Percentiles rank a stretch among this genome's conserved stretches.
These are phyloP conservation scores for Myanophis thanlyinensis DNA, from an alignment of 2,113 vertebrate species.

Conservation along the genomic window DNA sequence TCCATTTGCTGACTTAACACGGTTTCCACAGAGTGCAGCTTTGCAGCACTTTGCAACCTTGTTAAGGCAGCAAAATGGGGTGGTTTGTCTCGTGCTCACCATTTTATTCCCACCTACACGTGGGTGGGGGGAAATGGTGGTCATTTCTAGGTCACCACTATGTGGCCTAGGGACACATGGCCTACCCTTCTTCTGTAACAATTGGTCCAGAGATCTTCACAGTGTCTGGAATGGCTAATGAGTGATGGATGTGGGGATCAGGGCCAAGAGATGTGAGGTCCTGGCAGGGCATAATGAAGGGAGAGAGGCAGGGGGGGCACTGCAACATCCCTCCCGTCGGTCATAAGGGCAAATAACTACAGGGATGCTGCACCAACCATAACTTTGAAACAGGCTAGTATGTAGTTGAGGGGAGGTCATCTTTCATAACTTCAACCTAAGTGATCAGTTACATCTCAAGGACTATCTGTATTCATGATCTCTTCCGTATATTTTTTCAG, in stretches of 20 bases:
- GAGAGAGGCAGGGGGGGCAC: neutral
- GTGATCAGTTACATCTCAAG: neutral
- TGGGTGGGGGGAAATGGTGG: no score
- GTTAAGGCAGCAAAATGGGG: no score
- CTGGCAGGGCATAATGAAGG: neutral
- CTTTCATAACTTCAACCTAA: neutral
- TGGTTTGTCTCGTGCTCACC: no score
- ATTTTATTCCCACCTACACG: no score
- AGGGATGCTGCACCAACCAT: neutral
- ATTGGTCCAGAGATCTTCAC: neutral
- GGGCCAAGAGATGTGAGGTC: neutral
- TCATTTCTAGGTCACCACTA: neutral
- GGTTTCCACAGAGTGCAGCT: no score
- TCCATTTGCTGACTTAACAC: no score
- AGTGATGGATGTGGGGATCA: neutral
- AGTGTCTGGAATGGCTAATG: neutral
- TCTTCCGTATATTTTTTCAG: neutral
- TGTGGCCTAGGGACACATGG: neutral
- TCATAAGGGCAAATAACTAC: neutral
- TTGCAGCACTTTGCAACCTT: no score
- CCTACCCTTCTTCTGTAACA: neutral
- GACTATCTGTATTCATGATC: neutral
- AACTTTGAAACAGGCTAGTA: neutral
- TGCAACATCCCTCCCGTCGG: no score
- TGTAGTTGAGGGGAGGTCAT: neutral